Conservation (phyloP, 2,888 invertebrate genomes). For the Drosophila rellima region DNA sequence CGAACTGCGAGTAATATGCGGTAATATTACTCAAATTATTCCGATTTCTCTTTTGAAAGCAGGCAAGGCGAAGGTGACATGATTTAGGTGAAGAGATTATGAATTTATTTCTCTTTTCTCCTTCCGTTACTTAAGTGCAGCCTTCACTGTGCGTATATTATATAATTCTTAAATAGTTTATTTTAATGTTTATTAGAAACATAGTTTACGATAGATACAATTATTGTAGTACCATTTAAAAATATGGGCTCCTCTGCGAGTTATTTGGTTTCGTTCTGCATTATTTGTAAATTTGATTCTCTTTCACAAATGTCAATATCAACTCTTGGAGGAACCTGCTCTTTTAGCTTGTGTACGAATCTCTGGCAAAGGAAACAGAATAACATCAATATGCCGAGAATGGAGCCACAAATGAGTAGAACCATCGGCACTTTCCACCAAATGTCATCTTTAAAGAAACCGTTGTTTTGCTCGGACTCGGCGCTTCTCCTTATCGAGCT, state of each 20-base stretch:
- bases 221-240: neutral
- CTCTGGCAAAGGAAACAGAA: conserved; percentile 28
- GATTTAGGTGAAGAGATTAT: neutral
- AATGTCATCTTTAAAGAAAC: conserved; percentile 24
- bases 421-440: conserved; percentile 63
- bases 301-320: conserved; percentile 20
- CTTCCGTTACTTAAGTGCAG: neutral
- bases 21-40: neutral
- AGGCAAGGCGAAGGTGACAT: neutral
- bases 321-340: neutral
- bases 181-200: too few species aligned
- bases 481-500: conserved; percentile 41
- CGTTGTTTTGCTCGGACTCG: neutral
- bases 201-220: too few species aligned
- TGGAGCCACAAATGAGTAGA: conserved; percentile 39
- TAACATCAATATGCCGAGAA: conserved; percentile 30
- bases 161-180: too few species aligned
- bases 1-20: neutral
- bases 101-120: neutral
- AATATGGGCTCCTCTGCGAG: neutral
- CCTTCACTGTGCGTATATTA: too few species aligned
- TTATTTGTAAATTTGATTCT: neutral
- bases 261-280: neutral
- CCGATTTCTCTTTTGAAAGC: conserved; percentile 5
- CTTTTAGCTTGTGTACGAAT: conserved; percentile 7